Base-by-base conservation (phyloP, 2,113 vertebrate species). In the Pterocles burchelli region DNA sequence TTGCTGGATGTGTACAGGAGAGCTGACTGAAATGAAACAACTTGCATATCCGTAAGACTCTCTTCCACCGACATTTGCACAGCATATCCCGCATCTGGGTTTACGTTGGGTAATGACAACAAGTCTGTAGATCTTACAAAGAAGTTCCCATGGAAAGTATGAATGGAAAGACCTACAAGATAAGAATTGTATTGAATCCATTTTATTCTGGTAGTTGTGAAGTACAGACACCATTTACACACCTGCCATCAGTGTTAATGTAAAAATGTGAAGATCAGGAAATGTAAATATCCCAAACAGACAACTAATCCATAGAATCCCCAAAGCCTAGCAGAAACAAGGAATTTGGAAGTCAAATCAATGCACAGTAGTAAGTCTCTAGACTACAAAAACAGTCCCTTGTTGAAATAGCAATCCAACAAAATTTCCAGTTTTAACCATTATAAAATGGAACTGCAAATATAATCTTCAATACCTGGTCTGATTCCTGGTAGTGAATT, bases 81-180 rank as follows among this genome's bases (percentile, higher is more conserved):
- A 5, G 99, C 99, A 5, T 99, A 99, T 25, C 99, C 99, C 0
- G 99, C 99, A 21, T 99, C 99, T 2, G 99, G 99, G 95, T 99
- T 99, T 36, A 99, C 98, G 2, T 99, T 99, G 58, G 99, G 99
- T 61, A 99, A 98, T 3, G 99, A 99, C 88, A 99, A 38, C 95
- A 99, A 96, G 93, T 99, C 99, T 13, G 99, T 99, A 61, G 99
- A 99, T 58, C 99, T 97, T 38, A 99, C 99, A 9, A 99, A 99
- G 98, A 99, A 99, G 98, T 99, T 99, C 46, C 99, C 99, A n/a
- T 99, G 99, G 98, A 99, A 99, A 63, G 99, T 99, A 93, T 99
- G 99, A 97, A 99, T 99, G 96, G 99, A 99, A 95, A 99, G 98
- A 94, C 99, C 99, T 99, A 81, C 4, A 63, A 87, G 96, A 45